Evolutionary conservation across 2,113 vertebrate genomes (phyloP).

Genomic region (Eclectus roratus): DNA sequence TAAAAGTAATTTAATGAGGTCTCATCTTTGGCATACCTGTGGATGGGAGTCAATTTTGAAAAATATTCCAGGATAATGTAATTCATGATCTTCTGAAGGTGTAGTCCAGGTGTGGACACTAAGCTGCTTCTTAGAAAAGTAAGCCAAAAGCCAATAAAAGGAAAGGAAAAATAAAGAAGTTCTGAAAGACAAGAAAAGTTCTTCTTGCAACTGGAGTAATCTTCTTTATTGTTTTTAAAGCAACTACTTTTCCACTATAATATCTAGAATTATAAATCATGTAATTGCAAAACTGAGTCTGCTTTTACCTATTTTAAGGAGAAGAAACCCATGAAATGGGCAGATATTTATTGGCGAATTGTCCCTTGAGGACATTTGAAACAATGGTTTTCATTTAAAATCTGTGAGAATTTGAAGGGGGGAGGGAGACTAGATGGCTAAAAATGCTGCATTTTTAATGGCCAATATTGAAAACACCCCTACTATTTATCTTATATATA

Average conservation of each 20-base stretch:
- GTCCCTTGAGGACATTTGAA: neutral
- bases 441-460: neutral
- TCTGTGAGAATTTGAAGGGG: neutral
- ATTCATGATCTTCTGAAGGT: neutral
- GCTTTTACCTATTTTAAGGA: neutral
- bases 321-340: neutral
- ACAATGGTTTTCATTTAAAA: neutral
- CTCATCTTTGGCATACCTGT: neutral
- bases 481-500: neutral
- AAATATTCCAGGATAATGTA: neutral
- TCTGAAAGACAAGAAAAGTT: neutral
- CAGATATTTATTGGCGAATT: neutral
- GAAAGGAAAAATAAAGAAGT: neutral
- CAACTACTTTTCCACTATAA: neutral
- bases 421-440: neutral
- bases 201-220: neutral
- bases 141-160: neutral
- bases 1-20: neutral
- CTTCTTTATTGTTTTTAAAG: neutral
- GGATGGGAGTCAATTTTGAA: neutral
- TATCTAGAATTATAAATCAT: neutral
- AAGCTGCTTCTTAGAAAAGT: neutral
- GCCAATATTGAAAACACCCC: fast-evolving
- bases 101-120: neutral
- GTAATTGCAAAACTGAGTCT: neutral